Evolutionary conservation across 2,888 invertebrate species (phyloP), one percentile per base, ranked within the genome.

Genomic region (Drosophila stalkeri): DNA sequence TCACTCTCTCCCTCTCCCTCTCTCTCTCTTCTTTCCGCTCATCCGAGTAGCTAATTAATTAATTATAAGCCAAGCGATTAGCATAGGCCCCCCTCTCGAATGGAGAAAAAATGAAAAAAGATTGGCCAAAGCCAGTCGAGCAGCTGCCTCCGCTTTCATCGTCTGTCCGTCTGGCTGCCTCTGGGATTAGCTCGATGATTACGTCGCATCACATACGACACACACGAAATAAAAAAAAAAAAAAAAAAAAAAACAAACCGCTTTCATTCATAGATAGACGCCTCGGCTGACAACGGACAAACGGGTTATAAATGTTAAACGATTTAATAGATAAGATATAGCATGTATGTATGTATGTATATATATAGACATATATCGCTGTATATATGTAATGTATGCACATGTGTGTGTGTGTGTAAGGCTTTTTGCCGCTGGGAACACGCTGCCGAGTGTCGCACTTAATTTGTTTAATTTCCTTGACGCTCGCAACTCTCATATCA

Each of bases 301-400:
- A 84, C 85, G 76, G 82, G 85, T 85, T 89, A 84, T 80, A 80
- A 82, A 86, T 84, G 89, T 75, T 86, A 81, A 89, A 86, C 87
- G 85, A 85, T 85, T 80, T 75, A 75, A 84, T 81, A 89, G 89
- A 85, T 85, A 89, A 86, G 87, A 85, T 89, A 71, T 67, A 18
- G 18, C 43, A 12, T n/a, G 11, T 54, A 11, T 54, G 27, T 6
- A 27, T 27, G 6, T 27, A 27, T 6, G 6, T 27, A 27, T 27
- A 27, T 6, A 62, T 65, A 65, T 57, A 14, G 2, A 20, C 14
- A 69, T 49, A 8, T 27, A 27, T 5, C 27, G 27, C 2, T 14
- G 20, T 18, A 2, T 51, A 47, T 71, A 63, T 65, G 23, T 18
- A 7, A 18, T n/a, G n/a, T n/a, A n/a, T 55, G 52, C 20, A 47